Conservation (phyloP, 2,888 invertebrate genomes). For the Pseudococcus jackbeardsleyi region DNA sequence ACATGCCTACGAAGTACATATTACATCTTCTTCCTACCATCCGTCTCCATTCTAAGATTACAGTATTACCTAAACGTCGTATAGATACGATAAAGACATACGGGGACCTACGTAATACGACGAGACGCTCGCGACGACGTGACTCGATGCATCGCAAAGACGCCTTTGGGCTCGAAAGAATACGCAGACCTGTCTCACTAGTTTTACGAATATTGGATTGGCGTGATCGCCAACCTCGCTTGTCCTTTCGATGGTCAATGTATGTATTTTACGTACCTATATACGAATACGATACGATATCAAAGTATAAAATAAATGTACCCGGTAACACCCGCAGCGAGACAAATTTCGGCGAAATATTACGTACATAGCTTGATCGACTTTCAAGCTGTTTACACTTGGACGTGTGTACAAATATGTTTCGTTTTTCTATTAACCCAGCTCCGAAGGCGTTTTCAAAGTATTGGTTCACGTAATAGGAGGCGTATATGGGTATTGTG, state of each 20-base stretch:
- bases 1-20: not conserved
- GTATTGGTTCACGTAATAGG: not conserved
- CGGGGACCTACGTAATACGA: not conserved
- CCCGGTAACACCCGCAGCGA: not conserved
- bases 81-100: no score
- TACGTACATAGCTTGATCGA: constrained; percentile 17
- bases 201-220: not conserved
- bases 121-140: not conserved
- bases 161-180: not conserved
- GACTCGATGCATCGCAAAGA: not conserved
- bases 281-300: no score
- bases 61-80: not conserved
- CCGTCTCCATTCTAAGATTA: not conserved
- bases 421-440: not conserved
- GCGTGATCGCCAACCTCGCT: not conserved
- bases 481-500: not conserved
- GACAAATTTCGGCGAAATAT: constrained; percentile 34
- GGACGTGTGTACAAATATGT: not conserved
- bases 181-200: not conserved
- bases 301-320: not conserved
- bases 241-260: not conserved
- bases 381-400: constrained; percentile 16
- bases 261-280: not conserved
- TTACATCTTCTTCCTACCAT: not conserved
- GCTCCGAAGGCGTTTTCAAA: not conserved